Base-by-base conservation (phyloP, 2,113 vertebrate genomes). In the Bujurquina vittata region DNA sequence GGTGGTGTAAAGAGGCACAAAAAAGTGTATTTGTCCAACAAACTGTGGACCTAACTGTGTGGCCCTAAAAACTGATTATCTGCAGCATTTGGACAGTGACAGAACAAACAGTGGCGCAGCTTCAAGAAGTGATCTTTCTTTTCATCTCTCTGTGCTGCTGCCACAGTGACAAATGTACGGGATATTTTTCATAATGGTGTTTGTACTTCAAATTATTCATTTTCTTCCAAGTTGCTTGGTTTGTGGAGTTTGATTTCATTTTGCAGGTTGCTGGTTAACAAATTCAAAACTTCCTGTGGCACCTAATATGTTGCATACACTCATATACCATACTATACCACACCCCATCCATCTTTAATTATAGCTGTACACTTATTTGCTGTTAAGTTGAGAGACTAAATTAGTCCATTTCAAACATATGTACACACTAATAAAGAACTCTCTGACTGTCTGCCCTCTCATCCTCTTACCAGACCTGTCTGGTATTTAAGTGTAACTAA, bases 391-490 rank as follows among this genome's bases (percentile, higher is more conserved):
- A 67, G 60, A 54, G 60, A 60, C 31, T 78, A 61, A 84, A 83
- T 55, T 23, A 86, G 74, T 83, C n/a, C 0, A 56, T 81, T 83
- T 76, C 49, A 49, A 52, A n/a, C 63, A 67, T 59, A 29, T 69
- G 60, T 67, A 58, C 54, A 67, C 54, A 43, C 80, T 56, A 76
- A 84, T 40, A 55, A 81, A 59, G 86, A 75, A 57, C 20, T 65
- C 81, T 84, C 65, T 80, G 65, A 62, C 82, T 69, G 58, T 60
- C 74, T 37, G 78, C 78, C 78, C 67, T 65, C 80, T 87, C 80
- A 75, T 76, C 65, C 54, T 82, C 0, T 15, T 49, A 74, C 37
- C 61, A 55, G 59, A 78, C 29, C 49, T 56, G 75, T 79, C 84
- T 23, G 63, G 49, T 79, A 49, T 72, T 87, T 81, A 73, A 81